Base-by-base conservation (phyloP, 2,797 vertebrate genomes). In the Heliangelus exortis region DNA sequence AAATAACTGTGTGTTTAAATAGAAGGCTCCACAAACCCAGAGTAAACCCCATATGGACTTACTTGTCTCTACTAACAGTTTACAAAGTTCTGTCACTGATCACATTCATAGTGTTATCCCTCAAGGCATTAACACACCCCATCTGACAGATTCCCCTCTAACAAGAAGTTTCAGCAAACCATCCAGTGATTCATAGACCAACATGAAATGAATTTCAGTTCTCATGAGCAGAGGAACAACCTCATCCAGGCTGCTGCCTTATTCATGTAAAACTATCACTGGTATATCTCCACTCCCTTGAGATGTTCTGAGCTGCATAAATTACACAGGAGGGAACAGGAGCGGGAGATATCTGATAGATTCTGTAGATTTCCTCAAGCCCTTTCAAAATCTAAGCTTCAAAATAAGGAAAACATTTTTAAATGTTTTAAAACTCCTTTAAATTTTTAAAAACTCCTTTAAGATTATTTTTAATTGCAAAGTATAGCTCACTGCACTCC, bases 361-460 rank as follows among this genome's bases (percentile, higher is more conserved):
- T 36, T 15, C 29, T 33, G 36, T 31, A 61, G 74, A 85, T 53
- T 74, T 58, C 53, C 67, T 66, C 19, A 69, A 93, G 50, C 23
- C 31, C 39, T 83, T 58, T 54, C 28, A 78, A 75, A 93, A 75
- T 15, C 36, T 50, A 53, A 67, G 31, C 20, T 78, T 66, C 36
- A 82, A 78, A 53, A 51, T 15, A 15, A 85, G 20, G 19, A 58
- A 88, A 75, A 53, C 34, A 36, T 53, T 7, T 45, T n/a, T n/a
- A n/a, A n/a, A n/a, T n/a, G n/a, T n/a, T 53, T 62, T 20, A 41
- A 19, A 86, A 85, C n/a, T 36, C 48, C 58, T 82, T 78, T 74
- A 83, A 86, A n/a, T n/a, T n/a, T n/a, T n/a, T n/a, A n/a, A 41
- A 19, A 86, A 85, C n/a, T 36, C 48, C 58, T 82, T 78, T 74